A percentile compares a stretch with the other conserved stretches of the same genome.
These are phyloP conservation scores for Caenorhabditis wallacei DNA, from an alignment of 2,888 invertebrate species.

Conservation along the genomic window DNA sequence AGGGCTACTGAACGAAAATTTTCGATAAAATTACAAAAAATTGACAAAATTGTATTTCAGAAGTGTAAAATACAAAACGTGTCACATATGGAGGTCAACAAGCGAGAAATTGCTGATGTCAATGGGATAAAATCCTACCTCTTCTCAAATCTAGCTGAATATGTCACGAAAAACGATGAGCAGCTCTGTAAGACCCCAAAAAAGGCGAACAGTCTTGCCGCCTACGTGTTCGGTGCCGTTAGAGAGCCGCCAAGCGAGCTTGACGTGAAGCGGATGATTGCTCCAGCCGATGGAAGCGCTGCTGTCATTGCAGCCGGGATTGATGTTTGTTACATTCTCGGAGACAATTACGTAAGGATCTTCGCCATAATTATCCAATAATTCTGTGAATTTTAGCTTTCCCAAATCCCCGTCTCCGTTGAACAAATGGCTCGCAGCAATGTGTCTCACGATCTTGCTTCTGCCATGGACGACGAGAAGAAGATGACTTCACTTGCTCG, in stretches of 20 bases:
- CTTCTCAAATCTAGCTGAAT: constrained; percentile 12
- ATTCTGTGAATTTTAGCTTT: constrained; percentile 10
- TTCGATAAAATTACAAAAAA: too few relatives aligned
- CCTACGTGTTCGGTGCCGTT: constrained; percentile 18
- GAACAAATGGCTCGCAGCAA: background rate
- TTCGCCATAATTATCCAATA: background rate
- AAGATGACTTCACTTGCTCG: background rate
- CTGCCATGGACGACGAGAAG: constrained; percentile 15
- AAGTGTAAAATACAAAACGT: background rate
- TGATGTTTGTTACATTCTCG: constrained; percentile 25
- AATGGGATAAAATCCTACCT: constrained; percentile 28
- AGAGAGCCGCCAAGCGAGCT: background rate
- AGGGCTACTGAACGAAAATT: too few relatives aligned
- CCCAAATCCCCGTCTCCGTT: background rate
- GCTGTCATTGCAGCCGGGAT: constrained; percentile 18
- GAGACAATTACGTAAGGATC: constrained; percentile 18
- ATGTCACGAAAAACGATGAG: background rate
- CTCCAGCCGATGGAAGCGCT: background rate
- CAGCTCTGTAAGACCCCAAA: background rate
- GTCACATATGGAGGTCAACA: constrained; percentile 23
- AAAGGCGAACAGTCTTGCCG: constrained; percentile 29
- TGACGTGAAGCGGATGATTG: constrained; percentile 5
- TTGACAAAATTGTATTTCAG: background rate
- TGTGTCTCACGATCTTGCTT: constrained; percentile 10
- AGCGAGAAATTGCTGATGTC: constrained; percentile 23